phyloP scores from a whole-genome alignment of 2,888 invertebrate species.

The Ferdinandea cuprea region DNA sequence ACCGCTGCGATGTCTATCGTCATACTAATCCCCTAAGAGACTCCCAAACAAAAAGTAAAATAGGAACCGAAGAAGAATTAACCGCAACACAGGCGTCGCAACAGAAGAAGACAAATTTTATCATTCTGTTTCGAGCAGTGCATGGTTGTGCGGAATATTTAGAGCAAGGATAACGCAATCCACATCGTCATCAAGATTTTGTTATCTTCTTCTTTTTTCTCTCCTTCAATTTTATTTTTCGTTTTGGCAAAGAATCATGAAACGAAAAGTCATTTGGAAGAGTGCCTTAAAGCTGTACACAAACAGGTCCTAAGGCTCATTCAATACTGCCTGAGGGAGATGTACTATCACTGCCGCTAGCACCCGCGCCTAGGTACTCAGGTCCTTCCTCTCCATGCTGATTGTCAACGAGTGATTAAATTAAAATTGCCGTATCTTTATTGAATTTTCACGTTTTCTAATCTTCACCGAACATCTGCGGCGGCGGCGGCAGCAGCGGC shows the following conservation, averaged over 20 bases:
- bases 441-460: constrained; percentile 70
- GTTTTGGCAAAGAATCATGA: constrained; percentile 21
- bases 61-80: neutral
- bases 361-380: neutral
- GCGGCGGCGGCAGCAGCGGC: too few relatives aligned
- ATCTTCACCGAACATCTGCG: constrained; percentile 46
- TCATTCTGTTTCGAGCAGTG: constrained; percentile 28
- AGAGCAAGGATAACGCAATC: constrained; percentile 29
- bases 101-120: constrained; percentile 41
- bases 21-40: constrained; percentile 48
- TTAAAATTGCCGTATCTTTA: constrained; percentile 73
- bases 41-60: constrained; percentile 9
- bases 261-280: constrained; percentile 28
- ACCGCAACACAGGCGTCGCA: constrained; percentile 60
- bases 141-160: constrained; percentile 11
- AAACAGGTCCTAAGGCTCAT: constrained; percentile 15
- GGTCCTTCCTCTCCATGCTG: constrained; percentile 13
- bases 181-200: constrained; percentile 53
- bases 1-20: constrained; percentile 9
- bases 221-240: neutral
- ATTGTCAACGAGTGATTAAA: constrained; percentile 70
- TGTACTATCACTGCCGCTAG: neutral
- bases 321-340: constrained; percentile 16
- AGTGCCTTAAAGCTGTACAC: too few relatives aligned
- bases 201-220: constrained; percentile 7